Percentiles rank a stretch among this genome's conserved stretches.
Evolutionary conservation across 1,140 invertebrate genomes (phyloP).

Genomic region (Heterodera carotae): DNA sequence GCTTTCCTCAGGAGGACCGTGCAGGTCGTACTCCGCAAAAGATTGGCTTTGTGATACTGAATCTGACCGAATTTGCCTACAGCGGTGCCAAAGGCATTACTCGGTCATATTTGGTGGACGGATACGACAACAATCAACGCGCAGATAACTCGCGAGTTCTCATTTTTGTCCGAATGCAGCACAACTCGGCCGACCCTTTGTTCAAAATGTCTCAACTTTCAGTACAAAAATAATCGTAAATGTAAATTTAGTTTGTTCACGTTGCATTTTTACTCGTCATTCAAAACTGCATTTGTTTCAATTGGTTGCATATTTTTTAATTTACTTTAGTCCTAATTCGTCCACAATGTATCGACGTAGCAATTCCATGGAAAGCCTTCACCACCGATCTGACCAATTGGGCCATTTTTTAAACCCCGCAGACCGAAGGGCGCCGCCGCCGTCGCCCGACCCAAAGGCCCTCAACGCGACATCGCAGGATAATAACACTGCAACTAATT

Average conservation of each 20-base stretch:
- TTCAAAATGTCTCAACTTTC: constrained; percentile 46
- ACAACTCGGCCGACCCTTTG: constrained; percentile 43
- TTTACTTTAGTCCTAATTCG: constrained; percentile 26
- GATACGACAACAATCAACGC: constrained; percentile 76
- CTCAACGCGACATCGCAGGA: not conserved
- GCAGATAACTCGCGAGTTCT: constrained; percentile 86
- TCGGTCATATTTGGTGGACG: constrained; percentile 85
- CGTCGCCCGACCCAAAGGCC: constrained; percentile 6
- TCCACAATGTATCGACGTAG: constrained; percentile 16
- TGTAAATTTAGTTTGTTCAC: too few species aligned
- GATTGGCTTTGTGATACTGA: constrained; percentile 92
- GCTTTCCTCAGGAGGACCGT: constrained; percentile 73
- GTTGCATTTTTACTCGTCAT: not conserved
- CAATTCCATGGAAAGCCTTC: constrained; percentile 17
- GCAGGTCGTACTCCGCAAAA: constrained; percentile 89
- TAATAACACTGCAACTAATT: not conserved
- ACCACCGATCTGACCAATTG: constrained; percentile 18
- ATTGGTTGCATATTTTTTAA: not conserved
- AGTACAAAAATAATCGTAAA: not conserved
- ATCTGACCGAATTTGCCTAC: constrained; percentile 92
- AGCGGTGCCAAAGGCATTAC: constrained; percentile 76
- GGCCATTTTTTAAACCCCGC: constrained; percentile 29
- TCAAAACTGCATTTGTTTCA: not conserved
- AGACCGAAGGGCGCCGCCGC: constrained; percentile 27
- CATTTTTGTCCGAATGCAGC: constrained; percentile 41